Base-by-base conservation (phyloP, 2,113 vertebrate genomes). In the Lanius collurio region DNA sequence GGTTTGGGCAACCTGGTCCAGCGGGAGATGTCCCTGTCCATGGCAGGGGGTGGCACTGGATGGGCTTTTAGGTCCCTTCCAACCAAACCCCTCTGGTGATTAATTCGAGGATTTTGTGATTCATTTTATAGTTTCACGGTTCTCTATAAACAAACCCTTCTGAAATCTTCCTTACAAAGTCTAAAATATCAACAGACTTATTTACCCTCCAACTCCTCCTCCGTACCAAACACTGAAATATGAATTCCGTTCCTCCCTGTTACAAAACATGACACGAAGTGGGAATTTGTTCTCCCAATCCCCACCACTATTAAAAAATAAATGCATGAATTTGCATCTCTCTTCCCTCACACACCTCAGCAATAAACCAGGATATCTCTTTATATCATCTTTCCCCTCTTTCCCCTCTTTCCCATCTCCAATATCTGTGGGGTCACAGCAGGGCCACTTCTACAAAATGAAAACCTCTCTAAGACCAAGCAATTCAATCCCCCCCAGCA, bases 131-230 rank as follows among this genome's bases (percentile, higher is more conserved):
- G 22, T 56, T 55, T 49, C 35, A 6, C 16, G 41, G 41, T 11
- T 83, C 49, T 70, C 12, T 77, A 70, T 63, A 83, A 83, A 56
- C 79, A 83, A 90, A 41, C 35, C 42, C 64, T 70, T 37, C 79
- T 83, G 56, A 77, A 63, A 90, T 77, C 71, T 70, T 77, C 87
- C 63, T 63, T 15, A 23, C 35, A 10, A 77, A 70, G 41, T 63
- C 79, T 90, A 70, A 90, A 90, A 90, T 83, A 90, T 83, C 79
- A 90, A 90, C 87, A 90, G 87, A 90, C 87, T 90, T 90, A 90
- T 90, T 90, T 90, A 90, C 79, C 79, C 87, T 90, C 87, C 79
- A 90, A 83, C 79, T 90, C 87, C 87, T 90, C 87, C 71, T 77
- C 87, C 87, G n/a, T 90, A 83, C 49, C 73, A 90, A 69, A 83